Evolutionary conservation across 2,888 invertebrate species (phyloP), one percentile per base, ranked within the genome.

Genomic region (Archaeoteleia sp.): DNA sequence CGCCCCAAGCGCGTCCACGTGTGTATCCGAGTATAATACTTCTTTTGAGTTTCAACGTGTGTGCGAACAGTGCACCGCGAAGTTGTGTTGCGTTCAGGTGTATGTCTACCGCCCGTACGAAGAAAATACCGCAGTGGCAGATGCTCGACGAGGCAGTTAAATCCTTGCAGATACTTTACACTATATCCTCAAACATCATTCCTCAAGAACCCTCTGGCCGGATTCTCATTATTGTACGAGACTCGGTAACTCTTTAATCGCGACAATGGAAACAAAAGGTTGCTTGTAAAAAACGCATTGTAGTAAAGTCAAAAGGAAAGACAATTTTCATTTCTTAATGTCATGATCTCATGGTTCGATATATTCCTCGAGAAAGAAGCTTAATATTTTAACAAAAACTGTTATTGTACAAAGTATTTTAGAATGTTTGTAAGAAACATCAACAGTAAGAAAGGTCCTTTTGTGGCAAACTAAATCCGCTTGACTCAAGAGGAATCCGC

Each of bases 111-210:
- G 46, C 25, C 20, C 57, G 42, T n/a, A 40, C 45, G 66, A 70
- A 71, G 70, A 69, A 76, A 75, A 75, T 72, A 68, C 71, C 61
- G 69, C 74, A 60, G 51, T 65, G 71, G 69, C 74, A 71, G 73
- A 74, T 70, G 73, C 70, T 63, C 61, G 67, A 70, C 65, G 61
- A 51, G 60, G 57, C 48, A 70, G 69, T 55, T 70, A 69, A 73
- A 73, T 67, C 72, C 71, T 70, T 62, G 61, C 55, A 23, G 69
- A 57, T 70, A 66, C 57, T 61, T 69, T 61, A 65, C 69, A 65
- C 65, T 65, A 57, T 60, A 57, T 70, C 65, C 69, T 42, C 51
- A 57, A 61, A 62, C 68, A 57, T 61, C 43, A 53, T 45, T 39
- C 39, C 29, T 29, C 58, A 53, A 42, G 54, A 51, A 34, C 65